phyloP scores from a whole-genome alignment of 2,113 vertebrate genomes.

The Taurulus bubalis region DNA sequence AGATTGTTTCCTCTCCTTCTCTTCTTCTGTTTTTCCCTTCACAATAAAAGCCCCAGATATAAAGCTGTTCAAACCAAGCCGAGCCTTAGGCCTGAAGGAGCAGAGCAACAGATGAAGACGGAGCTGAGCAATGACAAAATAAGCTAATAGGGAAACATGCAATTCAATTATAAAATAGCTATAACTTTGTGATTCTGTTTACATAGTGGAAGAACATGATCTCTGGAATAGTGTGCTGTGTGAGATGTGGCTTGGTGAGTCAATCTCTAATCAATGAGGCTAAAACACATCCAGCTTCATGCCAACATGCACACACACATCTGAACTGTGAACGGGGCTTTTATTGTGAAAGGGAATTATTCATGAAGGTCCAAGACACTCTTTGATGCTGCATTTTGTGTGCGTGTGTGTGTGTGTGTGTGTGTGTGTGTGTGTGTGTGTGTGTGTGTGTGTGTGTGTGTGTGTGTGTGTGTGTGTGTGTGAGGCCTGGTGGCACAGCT shows the following conservation, averaged over 20 bases:
- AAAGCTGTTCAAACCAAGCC: too few relatives aligned
- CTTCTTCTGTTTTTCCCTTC: too few relatives aligned
- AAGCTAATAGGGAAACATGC: too few relatives aligned
- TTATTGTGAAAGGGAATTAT: constrained; percentile 9
- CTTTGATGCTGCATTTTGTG: neutral
- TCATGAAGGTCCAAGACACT: neutral
- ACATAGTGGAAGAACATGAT: too few relatives aligned
- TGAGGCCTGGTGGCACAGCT: constrained; percentile 27
- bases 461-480: constrained; percentile 15
- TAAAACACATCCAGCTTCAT: neutral
- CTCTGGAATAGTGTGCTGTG: neutral
- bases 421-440: constrained; percentile 6
- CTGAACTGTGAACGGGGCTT: neutral
- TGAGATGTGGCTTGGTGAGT: neutral
- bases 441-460: neutral
- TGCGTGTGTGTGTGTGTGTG: neutral
- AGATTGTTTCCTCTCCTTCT: too few relatives aligned
- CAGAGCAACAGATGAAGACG: too few relatives aligned
- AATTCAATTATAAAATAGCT: too few relatives aligned
- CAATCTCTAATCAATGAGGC: neutral
- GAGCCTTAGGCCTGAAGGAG: too few relatives aligned
- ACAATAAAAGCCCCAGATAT: too few relatives aligned
- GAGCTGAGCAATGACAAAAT: too few relatives aligned
- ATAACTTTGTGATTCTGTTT: too few relatives aligned
- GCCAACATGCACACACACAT: neutral